Base-by-base conservation (phyloP, 2,797 vertebrate genomes). In the Enteromius viviparus region DNA sequence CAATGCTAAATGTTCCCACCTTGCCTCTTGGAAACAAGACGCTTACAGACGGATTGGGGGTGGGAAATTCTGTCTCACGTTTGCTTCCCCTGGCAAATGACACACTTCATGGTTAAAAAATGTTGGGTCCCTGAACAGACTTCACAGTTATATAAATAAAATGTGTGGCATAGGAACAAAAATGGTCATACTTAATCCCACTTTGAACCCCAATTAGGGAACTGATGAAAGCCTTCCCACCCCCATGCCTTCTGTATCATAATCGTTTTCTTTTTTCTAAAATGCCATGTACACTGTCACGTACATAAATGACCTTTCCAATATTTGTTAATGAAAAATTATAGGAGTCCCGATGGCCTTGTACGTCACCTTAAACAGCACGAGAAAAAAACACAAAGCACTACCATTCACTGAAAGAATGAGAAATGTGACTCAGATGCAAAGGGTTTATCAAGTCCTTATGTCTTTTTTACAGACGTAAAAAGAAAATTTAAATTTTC, bases 91-190 rank as follows among this genome's bases (percentile, higher is more conserved):
- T 93, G 93, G 93, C 89, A 93, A 95, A 94, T 92, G 93, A 95
- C 95, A 95, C 94, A 94, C 93, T 89, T 94, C 93, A 94, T 92
- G 93, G 93, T 94, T 94, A 92, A 93, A 89, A 87, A 94, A 94
- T 91, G 90, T 93, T 93, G 93, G 94, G 94, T 94, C 94, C 93
- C 93, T 93, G 92, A 95, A 94, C 94, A 96, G 94, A 96, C 95
- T 96, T 96, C 92, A 92, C 94, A 92, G 94, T 90, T 94, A 92
- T 92, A 92, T 92, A 96, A 95, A 96, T 96, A 96, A 95, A 96
- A 94, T 83, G 93, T 95, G 95, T 94, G 90, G 92, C 91, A 94
- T 88, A 94, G 92, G 94, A 92, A 96, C 94, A 94, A 93, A 94
- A 94, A 93, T 94, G 85, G 85, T 85, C 93, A 93, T 93, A 94